Evolutionary conservation across 2,888 invertebrate genomes (phyloP), one percentile per base, ranked within the genome.

Genomic region (Ormyrus rosae): DNA sequence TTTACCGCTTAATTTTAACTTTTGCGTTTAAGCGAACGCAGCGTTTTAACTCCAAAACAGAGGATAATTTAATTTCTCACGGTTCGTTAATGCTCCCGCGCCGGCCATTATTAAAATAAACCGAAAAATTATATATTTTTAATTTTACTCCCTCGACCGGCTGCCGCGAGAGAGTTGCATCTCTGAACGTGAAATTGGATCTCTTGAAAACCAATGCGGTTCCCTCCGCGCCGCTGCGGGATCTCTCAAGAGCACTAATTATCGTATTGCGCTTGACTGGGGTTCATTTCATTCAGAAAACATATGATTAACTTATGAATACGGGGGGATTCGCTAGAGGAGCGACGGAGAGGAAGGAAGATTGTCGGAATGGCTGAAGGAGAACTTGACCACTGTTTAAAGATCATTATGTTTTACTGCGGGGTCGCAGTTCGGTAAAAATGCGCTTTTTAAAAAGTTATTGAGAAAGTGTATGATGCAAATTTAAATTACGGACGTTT

Each of bases 291-390:
- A 51, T n/a, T 51, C 64, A n/a, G 45, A 63, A 74, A 70, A 67
- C 75, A 7, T 80, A 71, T 80, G 75, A 80, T 80, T 80, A 80
- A 80, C 64, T 70, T 48, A n/a, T 50, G 69, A 72, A 53, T 72
- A 34, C n/a, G 50, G 45, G 19, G 60, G 34, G 19, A 50, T 9
- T 7, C 51, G 6, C 50, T 68, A 53, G 67, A 67, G 48, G 50
- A 74, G n/a, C 8, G n/a, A 34, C 34, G 34, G 34, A 34, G 34
- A 50, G 10, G n/a, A 65, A 60, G 51, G 19, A 77, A 34, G 13
- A 74, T 74, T 58, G 45, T 65, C 13, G 8, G 48, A 19, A 13
- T 75, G 50, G 67, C 51, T 45, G 55, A 56, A 65, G 46, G 48
- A 19, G 70, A 55, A 56, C 11, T 34, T 56, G 63, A 64, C n/a